phyloP scores from a whole-genome alignment of 2,888 invertebrate genomes.

The Busseola fusca region DNA sequence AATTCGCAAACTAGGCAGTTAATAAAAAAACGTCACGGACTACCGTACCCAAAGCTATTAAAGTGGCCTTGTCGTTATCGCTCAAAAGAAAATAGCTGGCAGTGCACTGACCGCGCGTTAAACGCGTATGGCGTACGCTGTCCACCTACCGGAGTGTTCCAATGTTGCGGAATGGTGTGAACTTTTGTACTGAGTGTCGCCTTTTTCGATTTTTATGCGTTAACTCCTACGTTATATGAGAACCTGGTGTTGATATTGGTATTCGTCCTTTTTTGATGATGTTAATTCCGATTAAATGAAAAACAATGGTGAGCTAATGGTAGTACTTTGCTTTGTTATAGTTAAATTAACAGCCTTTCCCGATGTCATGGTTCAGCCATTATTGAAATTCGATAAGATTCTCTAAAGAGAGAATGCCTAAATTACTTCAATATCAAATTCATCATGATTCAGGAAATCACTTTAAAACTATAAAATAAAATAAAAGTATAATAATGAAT shows the following conservation, averaged over 20 bases:
- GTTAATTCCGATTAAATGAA: constrained; percentile 18
- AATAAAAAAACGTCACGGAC: constrained; percentile 71
- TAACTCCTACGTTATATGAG: constrained; percentile 53
- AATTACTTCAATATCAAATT: background rate
- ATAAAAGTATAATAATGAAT: background rate
- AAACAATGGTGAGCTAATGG: background rate
- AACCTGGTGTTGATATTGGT: constrained; percentile 38
- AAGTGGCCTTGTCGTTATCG: constrained; percentile 85
- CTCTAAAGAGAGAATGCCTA: background rate
- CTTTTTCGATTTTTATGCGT: constrained; percentile 55
- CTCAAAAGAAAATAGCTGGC: constrained; percentile 78
- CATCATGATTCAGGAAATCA: background rate
- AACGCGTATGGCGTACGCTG: constrained; percentile 56
- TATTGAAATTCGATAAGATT: background rate
- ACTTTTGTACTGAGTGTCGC: constrained; percentile 43
- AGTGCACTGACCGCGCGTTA: constrained; percentile 75
- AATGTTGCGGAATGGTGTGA: constrained; percentile 55
- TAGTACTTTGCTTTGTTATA: background rate
- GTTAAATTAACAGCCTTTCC: background rate
- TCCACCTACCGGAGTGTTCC: constrained; percentile 58
- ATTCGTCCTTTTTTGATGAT: constrained; percentile 36
- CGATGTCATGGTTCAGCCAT: background rate
- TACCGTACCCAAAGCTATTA: constrained; percentile 85
- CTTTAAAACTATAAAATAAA: background rate
- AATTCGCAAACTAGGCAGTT: constrained; percentile 69